Evolutionary conservation across 2,113 vertebrate species (phyloP), one percentile per base, ranked within the genome.

Genomic region (Chrysochloris asiatica): DNA sequence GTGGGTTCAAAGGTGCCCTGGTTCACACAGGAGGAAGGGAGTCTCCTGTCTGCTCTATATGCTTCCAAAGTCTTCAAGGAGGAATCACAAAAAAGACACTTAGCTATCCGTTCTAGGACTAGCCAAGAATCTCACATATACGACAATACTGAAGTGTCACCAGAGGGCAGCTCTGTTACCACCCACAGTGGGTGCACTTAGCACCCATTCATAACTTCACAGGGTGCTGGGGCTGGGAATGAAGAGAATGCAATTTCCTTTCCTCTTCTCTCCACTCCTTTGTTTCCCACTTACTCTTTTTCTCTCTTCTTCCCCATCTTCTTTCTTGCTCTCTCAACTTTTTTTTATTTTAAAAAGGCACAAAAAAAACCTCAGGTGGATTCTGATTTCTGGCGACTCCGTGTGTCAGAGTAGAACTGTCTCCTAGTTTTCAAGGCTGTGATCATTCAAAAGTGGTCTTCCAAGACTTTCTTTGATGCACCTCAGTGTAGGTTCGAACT

Each of bases 231-330:
- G 4, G 9, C 59, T 38, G 50, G 41, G 19, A 41, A 24, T 7
- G 6, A 1, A 22, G 26, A 41, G 9, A 13, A 4, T 6, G 36
- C 21, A 1, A n/a, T n/a, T n/a, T n/a, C n/a, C n/a, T n/a, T n/a
- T n/a, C n/a, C n/a, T n/a, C n/a, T n/a, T n/a, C n/a, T n/a, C n/a
- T n/a, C 2, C 52, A 17, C 17, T 33, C 24, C 19, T 36, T 8
- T 1, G 75, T 8, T 17, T 26, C 36, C 22, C 54, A 59, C 26
- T 9, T 30, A 9, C 22, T 22, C 1, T 8, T 4, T 1, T 28
- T 24, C 12, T 43, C 14, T 13, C 19, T 24, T 47, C 2, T 12
- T 21, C 63, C 33, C 5, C 4, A 9, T n/a, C 9, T 48, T 8
- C 41, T 24, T 19, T 63, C 36, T 50, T 36, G 38, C 33, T 56